These are phyloP conservation scores for Amblyornis subalaris DNA, from an alignment of 2,113 vertebrate genomes.

Conservation along the genomic window DNA sequence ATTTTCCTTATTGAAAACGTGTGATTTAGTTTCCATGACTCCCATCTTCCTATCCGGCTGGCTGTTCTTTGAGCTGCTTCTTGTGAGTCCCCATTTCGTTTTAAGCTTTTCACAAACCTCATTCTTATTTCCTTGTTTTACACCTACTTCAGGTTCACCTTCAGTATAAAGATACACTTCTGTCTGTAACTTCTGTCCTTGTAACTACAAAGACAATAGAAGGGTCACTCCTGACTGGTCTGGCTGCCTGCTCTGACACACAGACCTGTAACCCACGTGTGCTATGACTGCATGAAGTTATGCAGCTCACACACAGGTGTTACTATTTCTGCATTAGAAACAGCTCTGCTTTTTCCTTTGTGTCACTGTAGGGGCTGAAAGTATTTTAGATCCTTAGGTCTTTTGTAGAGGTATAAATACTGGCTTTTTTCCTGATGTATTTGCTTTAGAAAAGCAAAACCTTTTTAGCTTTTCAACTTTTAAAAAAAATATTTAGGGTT, in stretches of 20 bases:
- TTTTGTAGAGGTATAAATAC: background rate
- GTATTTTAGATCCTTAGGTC: background rate
- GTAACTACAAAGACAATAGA: accelerated
- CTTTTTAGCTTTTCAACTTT: background rate
- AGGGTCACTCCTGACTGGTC: background rate
- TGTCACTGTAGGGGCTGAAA: background rate
- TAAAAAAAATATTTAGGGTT: background rate
- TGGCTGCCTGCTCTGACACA: background rate
- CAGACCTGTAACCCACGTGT: background rate
- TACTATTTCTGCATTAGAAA: background rate
- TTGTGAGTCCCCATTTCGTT: background rate
- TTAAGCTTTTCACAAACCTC: background rate
- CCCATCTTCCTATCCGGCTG: background rate
- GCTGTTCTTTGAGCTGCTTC: background rate
- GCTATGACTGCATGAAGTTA: background rate
- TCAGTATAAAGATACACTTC: no score
- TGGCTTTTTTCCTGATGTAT: background rate
- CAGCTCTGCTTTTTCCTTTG: background rate
- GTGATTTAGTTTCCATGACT: slow-evolving; percentile 7
- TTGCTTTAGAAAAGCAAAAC: background rate
- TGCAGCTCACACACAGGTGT: background rate
- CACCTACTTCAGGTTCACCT: background rate
- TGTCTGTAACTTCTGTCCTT: background rate
- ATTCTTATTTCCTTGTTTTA: background rate
- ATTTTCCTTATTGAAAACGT: background rate